A percentile compares a stretch with the other conserved stretches of the same genome.
Evolutionary conservation across 2,888 invertebrate species (phyloP).

Genomic region (Schizotus pectinicornis): DNA sequence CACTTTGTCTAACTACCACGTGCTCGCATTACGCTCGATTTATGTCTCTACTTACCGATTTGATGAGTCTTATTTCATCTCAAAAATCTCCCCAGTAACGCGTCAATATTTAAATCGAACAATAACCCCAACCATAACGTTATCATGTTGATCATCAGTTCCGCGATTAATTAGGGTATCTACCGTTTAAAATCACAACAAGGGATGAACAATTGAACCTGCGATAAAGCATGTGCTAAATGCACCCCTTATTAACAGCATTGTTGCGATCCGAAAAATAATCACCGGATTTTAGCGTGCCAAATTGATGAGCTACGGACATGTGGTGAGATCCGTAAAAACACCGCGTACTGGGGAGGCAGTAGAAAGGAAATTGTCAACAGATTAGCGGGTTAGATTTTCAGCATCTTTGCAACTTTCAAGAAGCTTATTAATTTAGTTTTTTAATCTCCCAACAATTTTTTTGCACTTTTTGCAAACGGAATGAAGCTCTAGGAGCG

Average conservation of each 20-base stretch:
- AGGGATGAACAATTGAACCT: constrained; percentile 32
- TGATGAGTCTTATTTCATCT: constrained; percentile 33
- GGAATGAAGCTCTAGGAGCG: too few relatives aligned
- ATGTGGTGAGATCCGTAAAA: too few relatives aligned
- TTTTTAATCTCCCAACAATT: too few relatives aligned
- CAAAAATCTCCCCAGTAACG: too few relatives aligned
- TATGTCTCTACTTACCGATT: constrained; percentile 45
- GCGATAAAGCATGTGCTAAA: constrained; percentile 33
- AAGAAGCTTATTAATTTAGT: too few relatives aligned
- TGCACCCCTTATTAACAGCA: constrained; percentile 35
- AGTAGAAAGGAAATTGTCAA: neutral
- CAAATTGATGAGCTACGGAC: too few relatives aligned
- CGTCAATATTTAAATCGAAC: too few relatives aligned
- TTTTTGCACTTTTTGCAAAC: too few relatives aligned
- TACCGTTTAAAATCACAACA: constrained; percentile 30
- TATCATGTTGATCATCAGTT: constrained; percentile 25
- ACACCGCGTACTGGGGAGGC: too few relatives aligned
- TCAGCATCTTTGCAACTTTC: neutral
- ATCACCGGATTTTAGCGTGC: constrained; percentile 20
- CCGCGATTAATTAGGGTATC: constrained; percentile 24
- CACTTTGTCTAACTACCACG: constrained; percentile 47
- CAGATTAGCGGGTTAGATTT: too few relatives aligned
- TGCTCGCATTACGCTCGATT: constrained; percentile 44
- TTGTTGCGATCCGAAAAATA: constrained; percentile 38
- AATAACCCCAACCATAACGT: too few relatives aligned